Base-by-base conservation (phyloP, 2,888 invertebrate species). In the Autographa gamma region DNA sequence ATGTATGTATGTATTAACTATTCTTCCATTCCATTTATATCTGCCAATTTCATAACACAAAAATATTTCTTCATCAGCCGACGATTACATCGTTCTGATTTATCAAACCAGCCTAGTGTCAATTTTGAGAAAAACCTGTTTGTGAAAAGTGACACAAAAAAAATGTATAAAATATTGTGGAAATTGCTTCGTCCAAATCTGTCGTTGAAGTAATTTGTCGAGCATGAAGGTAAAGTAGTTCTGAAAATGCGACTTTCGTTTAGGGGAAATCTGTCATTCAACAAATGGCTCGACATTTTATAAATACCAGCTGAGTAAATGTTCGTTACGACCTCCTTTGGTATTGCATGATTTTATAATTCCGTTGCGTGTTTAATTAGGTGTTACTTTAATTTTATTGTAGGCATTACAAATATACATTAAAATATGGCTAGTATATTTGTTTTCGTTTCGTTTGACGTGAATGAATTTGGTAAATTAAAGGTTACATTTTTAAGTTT, bases 261-360 rank as follows among this genome's bases (percentile, higher is more conserved):
- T 32, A 32, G 58, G 69, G 72, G 62, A 79, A 82, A 77, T 80
- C 63, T 74, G 79, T 79, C 66, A 75, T 78, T 73, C 64, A 31
- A 16, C 60, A 38, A 65, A 71, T 70, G 73, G 41, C 61, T 62
- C 61, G 68, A 64, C 73, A 77, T 81, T 79, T 73, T 60, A 38
- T 66, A 74, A 82, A 77, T 79, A 77, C 59, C 75, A 62, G 52
- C n/a, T 9, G 5, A 43, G 54, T 64, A 64, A 79, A 76, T 72
- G 71, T 52, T 69, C 61, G 63, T 64, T 69, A 69, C 59, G 61
- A 66, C 69, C 65, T 66, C 32, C 8, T 73, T 70, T 25, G 19
- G n/a, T 16, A n/a, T 34, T 32, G 25, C 65, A 9, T 9, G 43
- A 19, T 8, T 18, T 38, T 38, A 69, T 14, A 25, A 19, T 56